Percentiles rank a stretch among this genome's conserved stretches.
Conservation (phyloP, 2,113 vertebrate species). For the Tichodroma muraria region DNA sequence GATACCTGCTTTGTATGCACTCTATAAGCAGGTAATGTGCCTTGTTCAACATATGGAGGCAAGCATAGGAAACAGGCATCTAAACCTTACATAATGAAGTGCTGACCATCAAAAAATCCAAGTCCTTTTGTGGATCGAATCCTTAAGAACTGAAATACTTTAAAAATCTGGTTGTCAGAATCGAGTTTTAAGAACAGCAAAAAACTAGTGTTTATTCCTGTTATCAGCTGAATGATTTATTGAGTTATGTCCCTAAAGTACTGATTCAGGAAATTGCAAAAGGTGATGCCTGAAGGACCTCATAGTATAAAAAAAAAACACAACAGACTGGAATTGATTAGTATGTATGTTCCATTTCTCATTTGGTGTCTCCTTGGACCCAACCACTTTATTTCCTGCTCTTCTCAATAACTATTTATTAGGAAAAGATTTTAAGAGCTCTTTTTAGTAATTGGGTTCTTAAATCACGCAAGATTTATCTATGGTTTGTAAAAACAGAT, state of each 20-base stretch:
- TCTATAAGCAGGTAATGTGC: background rate
- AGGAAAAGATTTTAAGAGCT: background rate
- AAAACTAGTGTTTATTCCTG: background rate
- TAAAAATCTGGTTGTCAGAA: background rate
- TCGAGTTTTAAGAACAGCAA: background rate
- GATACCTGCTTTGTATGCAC: background rate
- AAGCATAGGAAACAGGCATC: background rate
- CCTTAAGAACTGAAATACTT: background rate
- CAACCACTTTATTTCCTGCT: background rate
- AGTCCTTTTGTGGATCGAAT: background rate
- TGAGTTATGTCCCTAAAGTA: background rate
- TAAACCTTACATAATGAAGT: background rate
- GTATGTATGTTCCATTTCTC: background rate
- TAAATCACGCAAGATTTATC: background rate
- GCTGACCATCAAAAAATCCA: background rate
- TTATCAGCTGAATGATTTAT: background rate
- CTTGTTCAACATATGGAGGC: background rate
- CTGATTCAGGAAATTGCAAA: background rate
- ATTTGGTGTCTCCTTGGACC: background rate
- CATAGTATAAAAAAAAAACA: background rate
- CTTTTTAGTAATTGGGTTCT: background rate
- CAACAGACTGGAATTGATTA: background rate
- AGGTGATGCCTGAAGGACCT: background rate
- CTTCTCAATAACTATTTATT: background rate
- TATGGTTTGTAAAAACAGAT: background rate